phyloP scores from a whole-genome alignment of 1,140 invertebrate species.

The Aphelenchoides fujianensis region DNA sequence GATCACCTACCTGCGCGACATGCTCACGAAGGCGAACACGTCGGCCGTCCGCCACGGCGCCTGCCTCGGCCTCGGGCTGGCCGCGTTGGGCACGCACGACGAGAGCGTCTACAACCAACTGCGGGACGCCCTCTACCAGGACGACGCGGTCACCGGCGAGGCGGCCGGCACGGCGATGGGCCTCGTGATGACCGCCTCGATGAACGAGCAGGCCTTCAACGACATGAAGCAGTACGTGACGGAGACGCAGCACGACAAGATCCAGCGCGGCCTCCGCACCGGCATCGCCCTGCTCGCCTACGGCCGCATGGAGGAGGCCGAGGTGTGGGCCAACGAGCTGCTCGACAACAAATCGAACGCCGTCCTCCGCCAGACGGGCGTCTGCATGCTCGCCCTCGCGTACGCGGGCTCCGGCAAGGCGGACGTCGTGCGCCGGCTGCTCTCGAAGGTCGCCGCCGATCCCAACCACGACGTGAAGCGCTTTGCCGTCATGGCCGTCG shows the following conservation, averaged over 20 bases:
- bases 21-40: constrained; percentile 49
- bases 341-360: constrained; percentile 78
- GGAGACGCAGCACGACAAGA: constrained; percentile 98
- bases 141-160: constrained; percentile 95
- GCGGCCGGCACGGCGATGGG: constrained; percentile 97
- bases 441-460: constrained; percentile 95
- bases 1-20: constrained; percentile 51
- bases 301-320: constrained; percentile 89
- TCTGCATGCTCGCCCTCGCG: constrained; percentile 96
- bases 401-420: constrained; percentile 98
- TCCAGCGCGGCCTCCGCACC: constrained; percentile 81
- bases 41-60: constrained; percentile 87
- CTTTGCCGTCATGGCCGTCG: constrained; percentile 91
- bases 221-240: constrained; percentile 70
- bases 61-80: constrained; percentile 89
- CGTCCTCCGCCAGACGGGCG: constrained; percentile 81
- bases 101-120: constrained; percentile 88
- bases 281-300: constrained; percentile 95
- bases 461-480: constrained; percentile 97
- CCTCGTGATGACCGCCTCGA: constrained; percentile 85
- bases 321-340: constrained; percentile 69
- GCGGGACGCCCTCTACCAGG: constrained; percentile 93
- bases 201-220: constrained; percentile 40
- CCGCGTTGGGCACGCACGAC: constrained; percentile 92
- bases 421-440: constrained; percentile 84